Base-by-base conservation (phyloP, 2,113 vertebrate species). In the Perca flavescens region DNA sequence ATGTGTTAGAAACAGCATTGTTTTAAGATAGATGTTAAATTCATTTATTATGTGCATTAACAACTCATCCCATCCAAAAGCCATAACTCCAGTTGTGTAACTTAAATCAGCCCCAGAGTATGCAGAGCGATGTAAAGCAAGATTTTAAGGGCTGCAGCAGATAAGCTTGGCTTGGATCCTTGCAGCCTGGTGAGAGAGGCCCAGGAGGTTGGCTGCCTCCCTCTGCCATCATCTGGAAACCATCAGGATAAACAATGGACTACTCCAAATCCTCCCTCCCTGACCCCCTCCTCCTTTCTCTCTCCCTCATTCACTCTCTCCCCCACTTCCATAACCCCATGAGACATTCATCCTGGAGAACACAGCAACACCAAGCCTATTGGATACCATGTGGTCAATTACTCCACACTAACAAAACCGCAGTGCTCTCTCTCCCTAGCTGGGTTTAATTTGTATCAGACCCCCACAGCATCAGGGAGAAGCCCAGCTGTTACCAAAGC, bases 161-260 rank as follows among this genome's bases (percentile, higher is more conserved):
- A 90, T 94, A 88, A 86, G 91, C 88, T 91, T 94, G 96, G 95
- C 94, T 93, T 63, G 74, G 84, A 88, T 93, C 88, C 80, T 80
- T 83, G 80, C 43, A 76, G 85, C 69, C 87, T 88, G 88, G 88
- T 90, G 90, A 87, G 84, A 83, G 91, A 67, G 56, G 85, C 94
- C 94, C 69, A 70, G 90, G 92, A 94, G 95, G 95, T 94, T 95
- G 94, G 94, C 95, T 91, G 90, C 93, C 92, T 92, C 94, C 93
- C 86, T 80, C 79, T 93, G 95, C 92, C 89, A 95, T 95, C 97
- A 97, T 97, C 97, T 97, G 97, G 97, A 97, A 97, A 93, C 92
- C 94, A 97, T 97, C 96, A 97, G 93, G 89, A 90, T 96, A 96
- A 97, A 97, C 96, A 96, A 97, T 97, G 92, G 95, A 95, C 93